A percentile compares a stretch with the other conserved stretches of the same genome.
Conservation (phyloP, 2,888 invertebrate species). For the Sphecodes monilicornis region DNA sequence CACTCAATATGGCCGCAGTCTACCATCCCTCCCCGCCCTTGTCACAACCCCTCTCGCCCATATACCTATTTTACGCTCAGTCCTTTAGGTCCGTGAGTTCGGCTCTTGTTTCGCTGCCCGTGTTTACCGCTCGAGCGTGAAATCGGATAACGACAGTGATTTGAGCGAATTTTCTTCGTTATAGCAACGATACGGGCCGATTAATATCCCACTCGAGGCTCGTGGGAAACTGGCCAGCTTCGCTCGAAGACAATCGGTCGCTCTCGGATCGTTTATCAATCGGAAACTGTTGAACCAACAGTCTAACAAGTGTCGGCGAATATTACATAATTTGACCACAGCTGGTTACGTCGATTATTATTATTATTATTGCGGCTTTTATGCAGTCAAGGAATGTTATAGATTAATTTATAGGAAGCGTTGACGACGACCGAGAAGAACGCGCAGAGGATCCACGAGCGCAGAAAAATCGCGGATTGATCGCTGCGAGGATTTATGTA, state of each 20-base stretch:
- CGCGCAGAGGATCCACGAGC: neutral
- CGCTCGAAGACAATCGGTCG: neutral
- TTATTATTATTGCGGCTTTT: neutral
- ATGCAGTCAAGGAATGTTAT: neutral
- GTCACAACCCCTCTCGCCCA: no score
- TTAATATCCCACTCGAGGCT: neutral
- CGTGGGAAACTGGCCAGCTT: neutral
- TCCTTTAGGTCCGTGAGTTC: no score
- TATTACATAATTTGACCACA: neutral
- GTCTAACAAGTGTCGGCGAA: neutral
- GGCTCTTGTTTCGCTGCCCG: neutral
- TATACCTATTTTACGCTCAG: no score
- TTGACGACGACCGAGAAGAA: neutral
- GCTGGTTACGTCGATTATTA: neutral
- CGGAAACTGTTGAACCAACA: neutral
- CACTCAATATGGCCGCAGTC: no score
- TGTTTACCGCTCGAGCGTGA: neutral
- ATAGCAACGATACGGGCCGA: neutral
- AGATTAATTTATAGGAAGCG: neutral
- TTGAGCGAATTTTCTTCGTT: conserved; percentile 1
- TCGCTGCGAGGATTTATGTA: neutral
- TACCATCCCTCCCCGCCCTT: no score
- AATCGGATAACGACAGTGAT: neutral
- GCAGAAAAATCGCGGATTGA: neutral
- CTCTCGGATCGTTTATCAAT: neutral